Evolutionary conservation across 2,113 vertebrate genomes (phyloP).

Genomic region (Hippocampus comes): DNA sequence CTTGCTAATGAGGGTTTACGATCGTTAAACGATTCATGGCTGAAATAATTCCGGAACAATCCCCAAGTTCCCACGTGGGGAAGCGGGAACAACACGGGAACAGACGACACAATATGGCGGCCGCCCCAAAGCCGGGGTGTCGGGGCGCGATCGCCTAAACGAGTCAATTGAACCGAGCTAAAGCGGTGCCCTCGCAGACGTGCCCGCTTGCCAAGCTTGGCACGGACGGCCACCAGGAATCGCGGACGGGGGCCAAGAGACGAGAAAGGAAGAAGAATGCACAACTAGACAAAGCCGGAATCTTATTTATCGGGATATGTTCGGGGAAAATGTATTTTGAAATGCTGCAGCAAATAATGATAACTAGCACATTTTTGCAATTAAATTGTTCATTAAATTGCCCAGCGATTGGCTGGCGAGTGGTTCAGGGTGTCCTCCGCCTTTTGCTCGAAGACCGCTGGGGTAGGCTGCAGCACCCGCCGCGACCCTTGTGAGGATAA

Average conservation of each 20-base stretch:
- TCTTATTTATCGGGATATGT: no score
- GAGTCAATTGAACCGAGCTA: conserved; percentile 69
- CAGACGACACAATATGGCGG: conserved; percentile 22
- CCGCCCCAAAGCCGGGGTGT: conserved; percentile 57
- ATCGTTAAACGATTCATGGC: neutral
- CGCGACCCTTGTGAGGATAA: no score
- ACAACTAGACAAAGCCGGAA: no score
- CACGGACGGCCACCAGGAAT: conserved; percentile 12
- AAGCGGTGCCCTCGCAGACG: conserved; percentile 46
- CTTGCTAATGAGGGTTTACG: neutral
- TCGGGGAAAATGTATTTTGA: no score
- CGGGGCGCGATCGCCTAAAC: conserved; percentile 68
- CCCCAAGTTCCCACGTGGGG: neutral
- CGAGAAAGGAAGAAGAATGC: neutral
- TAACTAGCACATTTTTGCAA: no score
- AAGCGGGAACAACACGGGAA: neutral
- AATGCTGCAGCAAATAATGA: no score
- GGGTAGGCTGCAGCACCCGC: no score
- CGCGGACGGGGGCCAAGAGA: neutral
- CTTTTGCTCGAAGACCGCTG: no score
- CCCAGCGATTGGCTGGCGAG: no score
- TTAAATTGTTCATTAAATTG: no score
- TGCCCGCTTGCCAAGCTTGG: conserved; percentile 58
- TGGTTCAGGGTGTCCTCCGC: no score
- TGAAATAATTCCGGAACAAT: conserved; percentile 3